Conservation (phyloP, 2,113 vertebrate genomes). For the Podarcis cretensis region DNA sequence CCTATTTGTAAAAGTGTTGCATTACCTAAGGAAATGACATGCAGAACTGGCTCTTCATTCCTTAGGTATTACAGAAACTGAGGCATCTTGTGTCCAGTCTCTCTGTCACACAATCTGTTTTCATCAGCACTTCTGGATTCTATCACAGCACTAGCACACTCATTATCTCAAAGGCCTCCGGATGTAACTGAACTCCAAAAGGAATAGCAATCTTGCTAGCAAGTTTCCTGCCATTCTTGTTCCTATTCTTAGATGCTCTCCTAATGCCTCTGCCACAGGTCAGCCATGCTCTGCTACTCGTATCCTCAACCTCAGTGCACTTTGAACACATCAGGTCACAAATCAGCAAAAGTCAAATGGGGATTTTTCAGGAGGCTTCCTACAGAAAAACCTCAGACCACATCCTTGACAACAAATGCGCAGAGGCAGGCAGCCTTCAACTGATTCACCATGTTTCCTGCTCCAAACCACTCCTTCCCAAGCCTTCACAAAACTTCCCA, state of each 20-base stretch:
- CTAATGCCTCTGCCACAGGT: neutral
- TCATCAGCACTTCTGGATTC: neutral
- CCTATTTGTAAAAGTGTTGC: neutral
- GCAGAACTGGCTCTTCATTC: neutral
- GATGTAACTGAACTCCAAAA: conserved; percentile 2
- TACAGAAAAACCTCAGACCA: conserved; percentile 6
- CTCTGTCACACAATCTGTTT: neutral
- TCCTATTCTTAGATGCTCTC: conserved; percentile 1
- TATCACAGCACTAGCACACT: neutral
- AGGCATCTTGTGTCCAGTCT: neutral
- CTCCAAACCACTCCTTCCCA: neutral
- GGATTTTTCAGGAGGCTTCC: neutral
- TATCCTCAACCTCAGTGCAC: neutral
- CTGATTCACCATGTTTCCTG: neutral
- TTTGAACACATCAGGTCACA: neutral
- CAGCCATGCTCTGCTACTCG: neutral
- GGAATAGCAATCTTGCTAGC: neutral
- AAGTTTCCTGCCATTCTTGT: neutral
- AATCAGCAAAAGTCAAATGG: neutral
- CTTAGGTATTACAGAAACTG: neutral
- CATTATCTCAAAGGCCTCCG: neutral
- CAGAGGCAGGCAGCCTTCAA: neutral
- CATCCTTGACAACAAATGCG: conserved; percentile 11
- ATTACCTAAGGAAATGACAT: neutral
- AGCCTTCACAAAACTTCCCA: neutral